These are phyloP conservation scores for Drosophila helvetica DNA, from an alignment of 2,888 invertebrate species.

Conservation along the genomic window DNA sequence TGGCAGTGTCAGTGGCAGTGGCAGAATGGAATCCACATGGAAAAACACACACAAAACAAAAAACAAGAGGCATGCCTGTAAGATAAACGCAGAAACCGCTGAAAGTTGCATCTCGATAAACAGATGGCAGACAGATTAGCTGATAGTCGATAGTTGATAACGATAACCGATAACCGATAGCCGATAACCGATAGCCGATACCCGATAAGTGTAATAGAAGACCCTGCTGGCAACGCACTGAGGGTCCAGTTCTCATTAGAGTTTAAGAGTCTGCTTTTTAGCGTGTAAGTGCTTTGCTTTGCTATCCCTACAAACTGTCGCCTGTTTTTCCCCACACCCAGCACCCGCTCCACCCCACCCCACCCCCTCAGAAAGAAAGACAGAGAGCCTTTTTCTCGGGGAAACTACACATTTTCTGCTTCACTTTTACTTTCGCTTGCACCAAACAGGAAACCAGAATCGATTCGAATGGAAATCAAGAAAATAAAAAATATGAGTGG, in stretches of 20 bases:
- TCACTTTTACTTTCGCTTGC: constrained; percentile 45
- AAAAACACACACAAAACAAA: no score
- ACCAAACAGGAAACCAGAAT: constrained; percentile 29
- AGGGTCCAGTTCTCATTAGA: constrained; percentile 35
- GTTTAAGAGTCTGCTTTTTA: constrained; percentile 64
- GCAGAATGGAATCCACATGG: neutral
- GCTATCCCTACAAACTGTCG: constrained; percentile 23
- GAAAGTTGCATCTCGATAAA: constrained; percentile 40
- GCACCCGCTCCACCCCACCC: neutral
- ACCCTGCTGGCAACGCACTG: constrained; percentile 18
- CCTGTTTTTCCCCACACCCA: constrained; percentile 15
- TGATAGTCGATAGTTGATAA: constrained; percentile 30
- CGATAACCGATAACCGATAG: constrained; percentile 13
- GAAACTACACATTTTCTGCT: constrained; percentile 13
- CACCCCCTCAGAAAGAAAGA: neutral
- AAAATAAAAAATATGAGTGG: neutral
- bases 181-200: constrained; percentile 11
- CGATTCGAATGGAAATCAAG: constrained; percentile 18
- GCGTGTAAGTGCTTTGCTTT: constrained; percentile 44
- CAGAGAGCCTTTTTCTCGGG: no score
- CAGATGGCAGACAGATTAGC: constrained; percentile 23
- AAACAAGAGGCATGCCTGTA: constrained; percentile 66
- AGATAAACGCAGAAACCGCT: constrained; percentile 50
- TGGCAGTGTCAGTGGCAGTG: constrained; percentile 17
- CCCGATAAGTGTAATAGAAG: constrained; percentile 34